Evolutionary conservation across 2,888 invertebrate genomes (phyloP), one percentile per base, ranked within the genome.

Genomic region (Hemicrepidius hirtus): DNA sequence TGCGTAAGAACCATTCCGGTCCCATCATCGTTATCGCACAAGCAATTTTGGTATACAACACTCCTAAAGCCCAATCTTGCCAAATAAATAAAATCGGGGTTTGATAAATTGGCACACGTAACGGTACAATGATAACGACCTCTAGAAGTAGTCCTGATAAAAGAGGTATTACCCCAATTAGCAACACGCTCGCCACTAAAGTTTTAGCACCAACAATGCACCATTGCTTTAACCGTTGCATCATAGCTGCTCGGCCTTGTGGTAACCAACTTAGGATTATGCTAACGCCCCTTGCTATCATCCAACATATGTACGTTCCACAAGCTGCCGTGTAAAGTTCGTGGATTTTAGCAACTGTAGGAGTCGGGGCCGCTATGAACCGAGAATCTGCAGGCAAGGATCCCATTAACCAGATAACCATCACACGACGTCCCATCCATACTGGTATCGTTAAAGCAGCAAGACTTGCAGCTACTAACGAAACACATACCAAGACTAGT

Each of bases 31-130:
- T 97, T 21, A 98, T 89, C 0, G 98, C 99, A 82, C 97, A 97
- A 13, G 97, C 95, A 68, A 99, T 98, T 89, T 99, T 99, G 0
- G 98, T 97, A 85, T 99, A 98, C 0, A 99, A 88, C 10, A 99
- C 97, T 21, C 99, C 98, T 24, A 99, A 88, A 0, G 98, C 98
- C 99, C 99, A 99, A 87, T 99, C 98, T 80, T 98, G 95, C 95
- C 95, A 95, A 60, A 95, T 90, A 84, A 95, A 96, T 68, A 95
- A 88, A 35, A 95, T 94, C 0, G 95, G 98, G 6, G 97, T 96
- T 86, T 98, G 97, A 78, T 95, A 94, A 3, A 97, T 88, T 0
- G 97, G 96, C 21, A 99, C 97, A 9, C 98, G 89, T 20, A 99
- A 88, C 0, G 99, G 99, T 13, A 97, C 95, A 16, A 99, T 95